phyloP scores from a whole-genome alignment of 1,140 invertebrate genomes.

The Asbolus verrucosus region DNA sequence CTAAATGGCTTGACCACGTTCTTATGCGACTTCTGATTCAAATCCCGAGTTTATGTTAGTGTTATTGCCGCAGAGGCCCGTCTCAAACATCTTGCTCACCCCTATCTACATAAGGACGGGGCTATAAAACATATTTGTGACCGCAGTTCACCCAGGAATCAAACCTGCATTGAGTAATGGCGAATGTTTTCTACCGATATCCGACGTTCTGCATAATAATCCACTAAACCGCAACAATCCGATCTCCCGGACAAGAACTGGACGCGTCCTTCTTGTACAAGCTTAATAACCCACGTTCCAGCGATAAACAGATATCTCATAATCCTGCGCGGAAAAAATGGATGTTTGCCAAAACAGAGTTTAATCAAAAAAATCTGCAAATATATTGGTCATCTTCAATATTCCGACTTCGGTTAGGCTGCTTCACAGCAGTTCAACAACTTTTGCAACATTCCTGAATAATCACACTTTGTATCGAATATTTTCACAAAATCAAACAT shows the following conservation, averaged over 20 bases:
- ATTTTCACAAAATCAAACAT: too few species aligned
- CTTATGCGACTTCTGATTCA: conserved; percentile 57
- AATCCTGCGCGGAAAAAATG: too few species aligned
- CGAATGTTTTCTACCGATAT: conserved; percentile 50
- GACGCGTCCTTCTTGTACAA: too few species aligned
- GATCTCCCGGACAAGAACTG: conserved; percentile 14
- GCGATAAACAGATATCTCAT: too few species aligned
- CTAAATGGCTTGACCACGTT: conserved; percentile 61
- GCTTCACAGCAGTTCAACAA: too few species aligned
- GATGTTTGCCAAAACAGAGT: too few species aligned
- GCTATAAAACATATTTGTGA: conserved; percentile 55
- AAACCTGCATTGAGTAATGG: conserved; percentile 56
- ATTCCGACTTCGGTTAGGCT: too few species aligned
- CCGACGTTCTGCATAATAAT: conserved; percentile 28
- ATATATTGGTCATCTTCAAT: too few species aligned
- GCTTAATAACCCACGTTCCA: too few species aligned
- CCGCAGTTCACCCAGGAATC: conserved; percentile 49
- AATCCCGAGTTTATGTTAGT: conserved; percentile 57
- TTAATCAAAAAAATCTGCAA: too few species aligned
- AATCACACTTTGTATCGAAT: too few species aligned
- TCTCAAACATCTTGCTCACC: conserved; percentile 49
- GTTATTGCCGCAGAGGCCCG: conserved; percentile 54
- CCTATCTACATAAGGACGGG: conserved; percentile 54
- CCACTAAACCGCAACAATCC: conserved; percentile 18
- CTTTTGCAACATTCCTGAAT: too few species aligned